Conservation (phyloP, 2,888 invertebrate genomes). For the Pyrrhosoma nymphula region DNA sequence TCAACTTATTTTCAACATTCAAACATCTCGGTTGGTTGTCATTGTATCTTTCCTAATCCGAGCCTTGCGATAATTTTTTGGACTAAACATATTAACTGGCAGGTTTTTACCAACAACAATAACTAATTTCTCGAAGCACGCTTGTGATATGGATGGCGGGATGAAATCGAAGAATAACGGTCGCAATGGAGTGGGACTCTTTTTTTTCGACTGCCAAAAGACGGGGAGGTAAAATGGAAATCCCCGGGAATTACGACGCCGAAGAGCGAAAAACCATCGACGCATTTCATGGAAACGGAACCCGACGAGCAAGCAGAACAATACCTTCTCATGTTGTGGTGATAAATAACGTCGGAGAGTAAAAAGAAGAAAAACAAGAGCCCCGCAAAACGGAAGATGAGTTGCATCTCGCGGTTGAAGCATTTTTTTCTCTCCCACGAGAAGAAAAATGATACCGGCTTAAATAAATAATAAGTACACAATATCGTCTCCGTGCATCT, state of each 20-base stretch:
- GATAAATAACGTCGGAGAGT: not conserved
- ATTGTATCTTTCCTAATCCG: too few species aligned
- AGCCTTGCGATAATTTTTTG: too few species aligned
- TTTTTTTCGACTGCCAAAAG: not conserved
- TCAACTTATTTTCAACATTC: too few species aligned
- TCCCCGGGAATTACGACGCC: not conserved
- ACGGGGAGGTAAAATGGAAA: not conserved
- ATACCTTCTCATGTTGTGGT: not conserved
- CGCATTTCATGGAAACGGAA: not conserved
- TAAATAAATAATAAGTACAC: slow-evolving; percentile 18
- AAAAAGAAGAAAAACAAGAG: not conserved
- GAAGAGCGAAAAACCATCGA: not conserved
- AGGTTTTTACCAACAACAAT: too few species aligned
- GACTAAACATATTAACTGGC: too few species aligned
- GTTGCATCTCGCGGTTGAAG: not conserved
- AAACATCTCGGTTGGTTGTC: too few species aligned
- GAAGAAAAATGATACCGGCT: not conserved
- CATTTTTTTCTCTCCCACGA: not conserved
- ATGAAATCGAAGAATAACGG: not conserved
- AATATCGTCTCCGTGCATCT: not conserved
- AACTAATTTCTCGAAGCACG: too few species aligned
- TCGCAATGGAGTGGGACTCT: not conserved
- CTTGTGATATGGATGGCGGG: not conserved
- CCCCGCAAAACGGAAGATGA: not conserved
- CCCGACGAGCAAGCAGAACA: not conserved